Evolutionary conservation across 2,888 invertebrate species (phyloP).

Genomic region (Caenorhabditis virilis): DNA sequence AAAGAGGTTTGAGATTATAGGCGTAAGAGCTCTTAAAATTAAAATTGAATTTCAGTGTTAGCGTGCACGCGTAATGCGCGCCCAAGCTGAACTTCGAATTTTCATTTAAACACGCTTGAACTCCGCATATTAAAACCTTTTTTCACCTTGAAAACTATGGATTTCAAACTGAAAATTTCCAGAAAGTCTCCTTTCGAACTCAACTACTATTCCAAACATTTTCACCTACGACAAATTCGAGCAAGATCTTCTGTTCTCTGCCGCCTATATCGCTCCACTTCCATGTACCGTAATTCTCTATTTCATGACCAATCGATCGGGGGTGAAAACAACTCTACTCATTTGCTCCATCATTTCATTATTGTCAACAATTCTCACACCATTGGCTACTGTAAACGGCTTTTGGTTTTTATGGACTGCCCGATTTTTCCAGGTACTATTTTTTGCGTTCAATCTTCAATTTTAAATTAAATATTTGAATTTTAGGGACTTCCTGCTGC

Average conservation of each 20-base stretch:
- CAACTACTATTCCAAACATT: neutral
- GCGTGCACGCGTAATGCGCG: too few species aligned
- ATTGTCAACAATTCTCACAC: conserved; percentile 38
- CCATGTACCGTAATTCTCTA: conserved; percentile 31
- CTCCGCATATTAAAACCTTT: neutral
- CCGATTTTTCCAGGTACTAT: conserved; percentile 31
- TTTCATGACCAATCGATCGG: conserved; percentile 25
- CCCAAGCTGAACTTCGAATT: neutral
- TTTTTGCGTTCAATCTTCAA: neutral
- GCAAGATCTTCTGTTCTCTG: conserved; percentile 35
- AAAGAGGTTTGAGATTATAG: neutral
- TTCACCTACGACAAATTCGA: conserved; percentile 30
- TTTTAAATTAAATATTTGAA: neutral
- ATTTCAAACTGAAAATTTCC: neutral
- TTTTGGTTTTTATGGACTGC: conserved; percentile 36
- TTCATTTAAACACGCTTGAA: neutral
- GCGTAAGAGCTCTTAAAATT: too few species aligned
- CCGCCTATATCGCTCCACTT: conserved; percentile 35
- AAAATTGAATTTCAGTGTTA: too few species aligned
- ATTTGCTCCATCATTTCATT: conserved; percentile 39
- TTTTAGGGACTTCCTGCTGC: conserved; percentile 37
- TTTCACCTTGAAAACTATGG: neutral
- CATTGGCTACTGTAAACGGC: conserved; percentile 36
- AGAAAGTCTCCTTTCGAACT: neutral
- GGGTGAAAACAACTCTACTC: conserved; percentile 36